These are phyloP conservation scores for Pristionchus fissidentatus DNA, from an alignment of 2,888 invertebrate genomes.

Conservation along the genomic window DNA sequence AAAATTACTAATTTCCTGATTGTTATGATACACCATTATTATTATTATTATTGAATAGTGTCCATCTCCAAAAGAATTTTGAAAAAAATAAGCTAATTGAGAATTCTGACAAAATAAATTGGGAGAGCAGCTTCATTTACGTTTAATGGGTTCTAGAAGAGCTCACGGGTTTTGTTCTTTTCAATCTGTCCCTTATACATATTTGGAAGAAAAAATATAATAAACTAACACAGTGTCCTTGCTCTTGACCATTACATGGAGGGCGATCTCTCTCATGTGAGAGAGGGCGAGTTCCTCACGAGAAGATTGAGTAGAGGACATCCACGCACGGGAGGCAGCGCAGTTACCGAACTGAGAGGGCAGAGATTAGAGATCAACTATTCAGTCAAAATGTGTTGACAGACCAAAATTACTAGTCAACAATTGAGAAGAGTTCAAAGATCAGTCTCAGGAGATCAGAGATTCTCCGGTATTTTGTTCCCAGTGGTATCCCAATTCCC, in stretches of 20 bases:
- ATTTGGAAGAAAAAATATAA: conserved; percentile 7
- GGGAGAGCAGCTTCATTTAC: no score
- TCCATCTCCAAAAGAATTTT: no score
- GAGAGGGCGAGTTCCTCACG: conserved; percentile 62
- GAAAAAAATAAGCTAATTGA: no score
- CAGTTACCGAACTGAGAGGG: conserved; percentile 68
- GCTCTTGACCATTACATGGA: conserved; percentile 46
- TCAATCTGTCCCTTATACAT: background rate
- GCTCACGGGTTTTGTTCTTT: background rate
- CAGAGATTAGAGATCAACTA: background rate
- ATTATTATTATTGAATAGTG: no score
- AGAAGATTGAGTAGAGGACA: conserved; percentile 45
- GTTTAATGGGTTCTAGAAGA: no score
- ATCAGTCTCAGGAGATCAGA: background rate
- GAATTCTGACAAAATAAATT: no score
- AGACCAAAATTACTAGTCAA: background rate
- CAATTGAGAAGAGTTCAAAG: background rate
- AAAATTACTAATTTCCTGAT: no score
- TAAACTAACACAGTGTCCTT: conserved; percentile 35
- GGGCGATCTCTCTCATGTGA: conserved; percentile 65
- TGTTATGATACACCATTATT: no score
- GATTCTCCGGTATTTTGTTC: no score
- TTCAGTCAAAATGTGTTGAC: background rate
- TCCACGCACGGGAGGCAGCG: conserved; percentile 65
- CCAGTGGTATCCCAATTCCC: no score